A percentile compares a stretch with the other conserved stretches of the same genome.
phyloP scores from a whole-genome alignment of 2,113 vertebrate species.

The Psilopogon haemacephalus region DNA sequence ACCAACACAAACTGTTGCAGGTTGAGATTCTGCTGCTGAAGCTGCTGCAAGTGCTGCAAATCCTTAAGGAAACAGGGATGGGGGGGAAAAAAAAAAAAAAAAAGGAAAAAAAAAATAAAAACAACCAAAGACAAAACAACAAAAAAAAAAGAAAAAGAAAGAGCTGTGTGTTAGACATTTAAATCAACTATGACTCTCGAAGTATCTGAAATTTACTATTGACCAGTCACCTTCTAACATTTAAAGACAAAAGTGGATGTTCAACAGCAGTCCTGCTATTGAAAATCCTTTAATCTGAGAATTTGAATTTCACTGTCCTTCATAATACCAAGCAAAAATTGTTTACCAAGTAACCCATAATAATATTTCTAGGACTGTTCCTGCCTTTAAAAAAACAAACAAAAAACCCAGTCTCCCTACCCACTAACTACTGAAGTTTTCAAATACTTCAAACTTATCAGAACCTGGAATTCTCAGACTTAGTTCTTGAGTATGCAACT shows the following conservation, averaged over 20 bases:
- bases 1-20: conserved; percentile 98
- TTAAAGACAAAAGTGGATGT: neutral
- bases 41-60: conserved; percentile 86
- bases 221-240: neutral
- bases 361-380: neutral
- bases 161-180: conserved; percentile 48
- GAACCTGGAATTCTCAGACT: neutral
- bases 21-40: conserved; percentile 96
- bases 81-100: accelerated
- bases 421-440: neutral
- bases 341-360: neutral
- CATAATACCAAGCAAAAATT: neutral
- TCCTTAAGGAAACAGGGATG: conserved; percentile 69
- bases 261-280: neutral
- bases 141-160: neutral
- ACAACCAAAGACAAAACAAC: no score
- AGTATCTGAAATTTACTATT: neutral
- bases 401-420: neutral
- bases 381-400: neutral
- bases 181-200: neutral
- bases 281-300: neutral
- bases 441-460: neutral
- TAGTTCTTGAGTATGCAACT: neutral
- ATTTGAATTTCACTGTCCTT: neutral
- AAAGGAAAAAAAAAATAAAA: no score